phyloP scores from a whole-genome alignment of 2,888 invertebrate genomes.

The Galerucella nymphaeae region DNA sequence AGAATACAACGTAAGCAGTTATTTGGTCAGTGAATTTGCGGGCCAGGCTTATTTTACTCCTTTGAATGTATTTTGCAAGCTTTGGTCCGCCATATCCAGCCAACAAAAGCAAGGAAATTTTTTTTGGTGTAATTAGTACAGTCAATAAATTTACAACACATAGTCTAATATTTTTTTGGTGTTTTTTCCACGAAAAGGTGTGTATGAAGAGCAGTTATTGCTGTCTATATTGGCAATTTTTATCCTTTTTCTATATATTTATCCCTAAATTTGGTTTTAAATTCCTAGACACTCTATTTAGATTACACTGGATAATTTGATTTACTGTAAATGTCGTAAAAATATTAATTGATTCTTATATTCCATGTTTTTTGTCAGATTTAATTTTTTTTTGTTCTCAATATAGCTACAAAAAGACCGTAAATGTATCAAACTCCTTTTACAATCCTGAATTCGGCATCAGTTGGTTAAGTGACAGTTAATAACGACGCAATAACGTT shows the following conservation, averaged over 20 bases:
- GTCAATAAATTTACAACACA: constrained; percentile 60
- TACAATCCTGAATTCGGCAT: too few relatives aligned
- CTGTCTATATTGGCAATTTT: constrained; percentile 45
- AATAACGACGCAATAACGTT: too few relatives aligned
- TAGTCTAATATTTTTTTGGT: constrained; percentile 53
- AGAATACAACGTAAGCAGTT: constrained; percentile 62
- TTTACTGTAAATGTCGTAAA: background rate
- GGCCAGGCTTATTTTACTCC: constrained; percentile 52
- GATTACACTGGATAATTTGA: background rate
- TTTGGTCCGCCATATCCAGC: constrained; percentile 65
- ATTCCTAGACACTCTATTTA: background rate
- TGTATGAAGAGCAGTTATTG: constrained; percentile 51
- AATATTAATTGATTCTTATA: background rate
- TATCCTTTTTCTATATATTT: constrained; percentile 16
- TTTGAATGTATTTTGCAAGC: constrained; percentile 44
- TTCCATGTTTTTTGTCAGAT: background rate
- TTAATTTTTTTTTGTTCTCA: background rate
- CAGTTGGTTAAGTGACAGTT: too few relatives aligned
- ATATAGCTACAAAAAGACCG: too few relatives aligned
- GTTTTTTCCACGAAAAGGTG: constrained; percentile 55
- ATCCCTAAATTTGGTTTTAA: background rate
- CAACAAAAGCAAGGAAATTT: constrained; percentile 62
- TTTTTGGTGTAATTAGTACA: constrained; percentile 62
- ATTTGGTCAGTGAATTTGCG: constrained; percentile 61
- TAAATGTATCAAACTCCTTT: too few relatives aligned